Conservation (phyloP, 2,113 vertebrate genomes). For the Chroicocephalus ridibundus region DNA sequence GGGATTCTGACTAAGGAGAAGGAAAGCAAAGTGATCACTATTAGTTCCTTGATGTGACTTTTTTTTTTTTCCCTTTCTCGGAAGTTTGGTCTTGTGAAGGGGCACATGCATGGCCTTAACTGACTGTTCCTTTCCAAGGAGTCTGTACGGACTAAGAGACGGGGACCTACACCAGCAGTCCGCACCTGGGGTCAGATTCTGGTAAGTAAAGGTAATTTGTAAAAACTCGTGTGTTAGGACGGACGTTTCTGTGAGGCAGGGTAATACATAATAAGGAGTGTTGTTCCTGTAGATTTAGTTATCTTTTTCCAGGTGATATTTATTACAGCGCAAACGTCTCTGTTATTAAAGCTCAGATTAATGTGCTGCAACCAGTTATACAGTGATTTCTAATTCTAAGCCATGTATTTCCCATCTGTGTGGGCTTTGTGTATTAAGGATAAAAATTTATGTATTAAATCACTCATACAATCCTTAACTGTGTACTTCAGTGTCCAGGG, state of each 20-base stretch:
- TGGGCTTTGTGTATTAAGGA: neutral
- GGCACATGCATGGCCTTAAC: neutral
- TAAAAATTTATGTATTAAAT: neutral
- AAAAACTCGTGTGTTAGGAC: neutral
- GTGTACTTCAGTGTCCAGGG: constrained; percentile 83
- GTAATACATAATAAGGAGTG: neutral
- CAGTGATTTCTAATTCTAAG: neutral
- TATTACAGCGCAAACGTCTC: neutral
- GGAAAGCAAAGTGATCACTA: neutral
- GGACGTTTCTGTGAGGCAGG: neutral
- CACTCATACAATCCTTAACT: constrained; percentile 70
- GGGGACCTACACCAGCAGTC: neutral
- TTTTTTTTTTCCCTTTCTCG: neutral
- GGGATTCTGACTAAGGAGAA: neutral
- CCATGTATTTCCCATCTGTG: neutral
- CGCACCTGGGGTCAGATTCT: neutral
- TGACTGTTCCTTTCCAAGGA: neutral
- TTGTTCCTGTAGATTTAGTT: neutral
- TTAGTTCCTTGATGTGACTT: neutral
- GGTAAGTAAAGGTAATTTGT: neutral
- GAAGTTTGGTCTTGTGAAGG: neutral
- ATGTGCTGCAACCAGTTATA: neutral
- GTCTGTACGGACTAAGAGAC: neutral
- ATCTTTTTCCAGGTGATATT: neutral
- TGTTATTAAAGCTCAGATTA: neutral